Conservation (phyloP, 2,113 vertebrate genomes). For the Gadus chalcogrammus region DNA sequence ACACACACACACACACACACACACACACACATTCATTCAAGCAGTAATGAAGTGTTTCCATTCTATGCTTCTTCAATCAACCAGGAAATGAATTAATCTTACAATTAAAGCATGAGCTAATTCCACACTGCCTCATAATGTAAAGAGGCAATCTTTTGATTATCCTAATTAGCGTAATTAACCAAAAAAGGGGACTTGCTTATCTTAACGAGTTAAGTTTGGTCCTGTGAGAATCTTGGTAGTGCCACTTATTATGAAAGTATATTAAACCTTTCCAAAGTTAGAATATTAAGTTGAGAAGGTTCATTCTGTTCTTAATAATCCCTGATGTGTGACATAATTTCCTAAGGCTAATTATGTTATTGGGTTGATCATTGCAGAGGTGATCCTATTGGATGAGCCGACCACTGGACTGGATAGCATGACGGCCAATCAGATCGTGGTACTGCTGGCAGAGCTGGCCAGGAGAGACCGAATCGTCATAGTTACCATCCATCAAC, state of each 20-base stretch:
- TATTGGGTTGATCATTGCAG: constrained; percentile 63
- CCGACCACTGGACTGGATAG: constrained; percentile 94
- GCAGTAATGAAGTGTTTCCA: constrained; percentile 69
- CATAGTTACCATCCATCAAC: constrained; percentile 94
- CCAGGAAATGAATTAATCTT: constrained; percentile 79
- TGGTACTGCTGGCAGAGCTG: constrained; percentile 80
- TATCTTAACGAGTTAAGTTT: constrained; percentile 63
- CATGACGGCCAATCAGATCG: constrained; percentile 92
- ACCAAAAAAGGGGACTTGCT: constrained; percentile 61
- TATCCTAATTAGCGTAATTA: constrained; percentile 76
- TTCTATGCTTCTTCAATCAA: constrained; percentile 73
- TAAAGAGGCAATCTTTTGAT: constrained; percentile 76
- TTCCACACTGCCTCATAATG: constrained; percentile 67
- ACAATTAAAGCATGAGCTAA: constrained; percentile 75
- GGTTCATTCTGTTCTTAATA: constrained; percentile 11
- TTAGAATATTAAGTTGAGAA: constrained; percentile 34
- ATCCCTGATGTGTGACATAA: too few species aligned
- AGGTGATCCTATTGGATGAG: constrained; percentile 90
- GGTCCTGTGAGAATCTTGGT: constrained; percentile 46
- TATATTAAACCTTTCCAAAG: constrained; percentile 46
- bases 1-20: constrained; percentile 38
- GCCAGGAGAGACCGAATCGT: constrained; percentile 84
- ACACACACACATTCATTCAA: background rate
- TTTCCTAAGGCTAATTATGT: constrained; percentile 26
- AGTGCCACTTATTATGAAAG: constrained; percentile 50